Conservation (phyloP, 2,888 invertebrate species). For the Melanargia galathea region DNA sequence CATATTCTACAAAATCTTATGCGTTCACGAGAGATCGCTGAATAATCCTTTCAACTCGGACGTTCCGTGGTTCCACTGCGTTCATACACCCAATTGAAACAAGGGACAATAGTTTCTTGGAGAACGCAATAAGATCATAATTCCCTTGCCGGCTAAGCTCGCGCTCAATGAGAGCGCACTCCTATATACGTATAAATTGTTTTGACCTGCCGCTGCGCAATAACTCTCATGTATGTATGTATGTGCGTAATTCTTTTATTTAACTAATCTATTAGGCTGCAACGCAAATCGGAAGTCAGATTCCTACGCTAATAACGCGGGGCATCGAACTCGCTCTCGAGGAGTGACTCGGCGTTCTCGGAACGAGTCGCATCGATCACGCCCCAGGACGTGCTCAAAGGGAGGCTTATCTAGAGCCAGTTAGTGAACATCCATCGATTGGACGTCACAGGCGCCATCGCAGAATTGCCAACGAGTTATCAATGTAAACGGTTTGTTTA, state of each 20-base stretch:
- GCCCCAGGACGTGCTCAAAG: constrained; percentile 22
- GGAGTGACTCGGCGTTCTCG: constrained; percentile 21
- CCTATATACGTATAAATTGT: constrained; percentile 41
- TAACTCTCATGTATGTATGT: constrained; percentile 42
- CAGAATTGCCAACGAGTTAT: constrained; percentile 78
- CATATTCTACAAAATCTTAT: constrained; percentile 21
- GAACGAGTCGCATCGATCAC: constrained; percentile 16
- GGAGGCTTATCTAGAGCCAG: constrained; percentile 26
- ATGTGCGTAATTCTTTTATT: constrained; percentile 44
- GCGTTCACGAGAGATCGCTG: constrained; percentile 10
- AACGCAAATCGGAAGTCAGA: constrained; percentile 29
- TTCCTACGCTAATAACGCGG: constrained; percentile 20
- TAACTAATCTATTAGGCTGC: constrained; percentile 43
- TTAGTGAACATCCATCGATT: constrained; percentile 14
- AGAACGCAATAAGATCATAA: constrained; percentile 34
- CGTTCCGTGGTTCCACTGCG: neutral
- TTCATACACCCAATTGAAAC: neutral
- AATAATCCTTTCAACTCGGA: constrained; percentile 13
- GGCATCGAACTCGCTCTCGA: constrained; percentile 15
- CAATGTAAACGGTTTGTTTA: constrained; percentile 81
- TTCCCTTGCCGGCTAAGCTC: constrained; percentile 22
- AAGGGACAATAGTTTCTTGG: constrained; percentile 4
- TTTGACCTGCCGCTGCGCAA: constrained; percentile 45
- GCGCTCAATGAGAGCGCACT: constrained; percentile 36
- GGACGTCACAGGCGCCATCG: constrained; percentile 71